Conservation (phyloP, 2,888 invertebrate genomes). For the Tridacna crocea region DNA sequence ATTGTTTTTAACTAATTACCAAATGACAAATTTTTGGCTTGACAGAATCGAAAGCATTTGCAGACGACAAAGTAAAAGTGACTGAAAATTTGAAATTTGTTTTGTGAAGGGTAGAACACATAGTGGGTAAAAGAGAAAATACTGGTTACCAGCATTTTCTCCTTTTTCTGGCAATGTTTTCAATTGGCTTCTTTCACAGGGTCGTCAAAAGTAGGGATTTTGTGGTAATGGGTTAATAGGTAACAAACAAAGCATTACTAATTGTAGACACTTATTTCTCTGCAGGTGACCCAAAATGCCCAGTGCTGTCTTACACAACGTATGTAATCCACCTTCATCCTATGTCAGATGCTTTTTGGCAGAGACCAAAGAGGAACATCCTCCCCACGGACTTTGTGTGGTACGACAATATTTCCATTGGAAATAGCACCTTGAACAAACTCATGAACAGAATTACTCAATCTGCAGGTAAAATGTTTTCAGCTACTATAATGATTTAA, state of each 20-base stretch:
- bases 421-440: slow-evolving; percentile 77
- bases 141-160: too few relatives aligned
- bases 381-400: slow-evolving; percentile 75
- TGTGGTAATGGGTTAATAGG: too few relatives aligned
- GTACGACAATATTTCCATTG: slow-evolving; percentile 78
- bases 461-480: slow-evolving; percentile 45
- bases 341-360: slow-evolving; percentile 80
- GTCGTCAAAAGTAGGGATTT: too few relatives aligned
- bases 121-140: too few relatives aligned
- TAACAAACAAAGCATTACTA: background rate
- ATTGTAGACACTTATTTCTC: slow-evolving; percentile 1
- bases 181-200: too few relatives aligned
- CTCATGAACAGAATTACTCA: slow-evolving; percentile 70
- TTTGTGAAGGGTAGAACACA: too few relatives aligned
- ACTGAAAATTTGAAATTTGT: too few relatives aligned
- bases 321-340: slow-evolving; percentile 79
- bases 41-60: too few relatives aligned
- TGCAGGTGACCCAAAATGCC: slow-evolving; percentile 77
- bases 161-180: too few relatives aligned
- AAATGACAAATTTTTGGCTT: too few relatives aligned
- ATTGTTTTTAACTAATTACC: too few relatives aligned
- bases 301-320: slow-evolving; percentile 74
- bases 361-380: slow-evolving; percentile 75
- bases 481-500: background rate
- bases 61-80: too few relatives aligned